Conservation (phyloP, 2,888 invertebrate genomes). For the Dexiosoma caninum region DNA sequence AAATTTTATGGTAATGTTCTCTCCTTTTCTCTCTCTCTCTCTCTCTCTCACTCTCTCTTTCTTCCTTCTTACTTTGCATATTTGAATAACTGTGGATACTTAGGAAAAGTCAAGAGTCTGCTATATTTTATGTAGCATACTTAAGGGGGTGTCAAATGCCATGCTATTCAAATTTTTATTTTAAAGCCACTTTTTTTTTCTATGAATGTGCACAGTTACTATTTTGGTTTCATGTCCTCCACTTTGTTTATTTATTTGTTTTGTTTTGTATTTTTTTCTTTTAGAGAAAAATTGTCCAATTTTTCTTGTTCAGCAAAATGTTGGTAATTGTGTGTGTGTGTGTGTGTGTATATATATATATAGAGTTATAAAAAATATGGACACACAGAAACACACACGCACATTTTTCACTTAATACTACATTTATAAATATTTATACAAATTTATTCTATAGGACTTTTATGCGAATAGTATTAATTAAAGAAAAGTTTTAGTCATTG, state of each 20-base stretch:
- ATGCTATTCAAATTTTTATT: constrained; percentile 23
- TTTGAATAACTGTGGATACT: not conserved
- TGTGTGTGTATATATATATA: too few species aligned
- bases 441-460: constrained; percentile 30
- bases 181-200: constrained; percentile 5
- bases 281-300: not conserved
- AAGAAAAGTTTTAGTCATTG: constrained; percentile 8
- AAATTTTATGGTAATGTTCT: constrained; percentile 36
- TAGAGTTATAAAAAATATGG: too few species aligned
- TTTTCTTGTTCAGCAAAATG: not conserved
- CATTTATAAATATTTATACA: constrained; percentile 9
- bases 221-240: constrained; percentile 36
- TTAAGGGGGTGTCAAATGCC: constrained; percentile 16
- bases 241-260: not conserved
- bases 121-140: constrained; percentile 35
- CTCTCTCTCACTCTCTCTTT: not conserved
- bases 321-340: not conserved
- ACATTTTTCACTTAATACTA: constrained; percentile 2
- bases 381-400: too few species aligned
- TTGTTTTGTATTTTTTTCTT: not conserved
- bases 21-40: not conserved
- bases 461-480: constrained; percentile 23
- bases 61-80: not conserved
- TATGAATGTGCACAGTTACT: constrained; percentile 36
- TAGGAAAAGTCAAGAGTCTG: constrained; percentile 37